These are phyloP conservation scores for Calliopsis andreniformis DNA, from an alignment of 1,140 invertebrate genomes.

Conservation along the genomic window DNA sequence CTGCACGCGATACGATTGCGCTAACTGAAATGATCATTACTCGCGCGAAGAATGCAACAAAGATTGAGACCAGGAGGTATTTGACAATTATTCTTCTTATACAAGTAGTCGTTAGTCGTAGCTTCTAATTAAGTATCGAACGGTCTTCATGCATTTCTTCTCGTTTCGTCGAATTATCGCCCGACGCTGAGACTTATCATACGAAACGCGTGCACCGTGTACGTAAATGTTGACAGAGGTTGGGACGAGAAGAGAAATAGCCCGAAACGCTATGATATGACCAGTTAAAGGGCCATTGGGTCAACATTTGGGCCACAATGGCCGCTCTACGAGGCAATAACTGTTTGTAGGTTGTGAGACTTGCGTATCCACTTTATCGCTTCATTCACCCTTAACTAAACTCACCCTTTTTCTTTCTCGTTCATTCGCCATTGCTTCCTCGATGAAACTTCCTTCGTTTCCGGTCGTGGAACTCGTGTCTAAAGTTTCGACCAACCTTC, in stretches of 20 bases:
- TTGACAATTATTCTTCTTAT: too few relatives aligned
- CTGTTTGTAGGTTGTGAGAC: conserved; percentile 12
- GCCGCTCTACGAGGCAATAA: conserved; percentile 37
- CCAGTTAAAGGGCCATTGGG: conserved; percentile 61
- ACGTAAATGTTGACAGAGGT: conserved; percentile 54
- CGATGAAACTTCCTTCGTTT: not conserved
- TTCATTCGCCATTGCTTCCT: not conserved
- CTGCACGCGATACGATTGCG: not conserved
- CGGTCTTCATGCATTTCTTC: not conserved
- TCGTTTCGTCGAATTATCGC: conserved; percentile 33
- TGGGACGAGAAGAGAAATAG: conserved; percentile 49
- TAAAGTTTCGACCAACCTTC: too few relatives aligned
- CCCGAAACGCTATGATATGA: conserved; percentile 64
- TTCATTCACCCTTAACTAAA: conserved; percentile 12
- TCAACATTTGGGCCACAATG: conserved; percentile 52
- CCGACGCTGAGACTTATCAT: conserved; percentile 40
- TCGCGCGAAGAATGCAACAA: not conserved
- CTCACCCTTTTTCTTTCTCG: conserved; percentile 2
- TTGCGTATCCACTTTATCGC: conserved; percentile 17
- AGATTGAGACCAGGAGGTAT: not conserved
- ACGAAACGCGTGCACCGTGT: conserved; percentile 31
- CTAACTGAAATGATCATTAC: not conserved
- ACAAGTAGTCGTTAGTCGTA: too few relatives aligned
- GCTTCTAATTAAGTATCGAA: not conserved
- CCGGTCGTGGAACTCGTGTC: not conserved